Percentiles rank a stretch among this genome's conserved stretches.
phyloP scores from a whole-genome alignment of 2,113 vertebrate genomes.

The Pycnonotus jocosus region DNA sequence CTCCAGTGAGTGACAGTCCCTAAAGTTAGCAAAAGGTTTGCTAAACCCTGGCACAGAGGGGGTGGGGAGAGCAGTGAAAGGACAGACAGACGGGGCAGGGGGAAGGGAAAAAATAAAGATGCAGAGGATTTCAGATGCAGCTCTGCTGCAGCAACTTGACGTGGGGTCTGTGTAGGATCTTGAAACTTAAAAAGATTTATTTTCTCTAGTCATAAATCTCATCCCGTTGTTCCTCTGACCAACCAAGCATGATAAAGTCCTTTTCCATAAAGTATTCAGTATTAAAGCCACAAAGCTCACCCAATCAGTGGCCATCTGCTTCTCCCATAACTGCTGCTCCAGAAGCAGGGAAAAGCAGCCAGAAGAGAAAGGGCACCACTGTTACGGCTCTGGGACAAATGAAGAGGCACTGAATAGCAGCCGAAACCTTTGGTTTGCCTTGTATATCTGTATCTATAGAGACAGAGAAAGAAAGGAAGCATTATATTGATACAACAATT shows the following conservation, averaged over 20 bases:
- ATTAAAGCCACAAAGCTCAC: conserved; percentile 83
- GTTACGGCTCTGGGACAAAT: conserved; percentile 77
- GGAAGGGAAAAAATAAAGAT: not conserved
- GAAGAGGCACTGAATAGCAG: conserved; percentile 76
- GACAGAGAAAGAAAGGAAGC: conserved; percentile 78
- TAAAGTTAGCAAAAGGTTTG: not conserved
- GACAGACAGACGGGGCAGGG: not conserved
- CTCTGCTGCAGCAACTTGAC: conserved; percentile 32
- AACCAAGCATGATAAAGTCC: conserved; percentile 83
- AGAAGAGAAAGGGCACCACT: conserved; percentile 76
- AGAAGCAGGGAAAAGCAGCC: conserved; percentile 67
- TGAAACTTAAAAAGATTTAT: conserved; percentile 78
- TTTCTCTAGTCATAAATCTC: conserved; percentile 79
- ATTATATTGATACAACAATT: conserved; percentile 81
- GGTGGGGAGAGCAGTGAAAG: not conserved
- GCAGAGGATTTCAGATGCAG: not conserved
- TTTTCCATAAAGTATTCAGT: conserved; percentile 86
- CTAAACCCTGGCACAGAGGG: not conserved
- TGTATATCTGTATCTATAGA: conserved; percentile 83
- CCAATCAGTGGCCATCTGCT: conserved; percentile 91
- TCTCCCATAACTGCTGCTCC: conserved; percentile 77
- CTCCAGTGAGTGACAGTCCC: not conserved
- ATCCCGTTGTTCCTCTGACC: conserved; percentile 76
- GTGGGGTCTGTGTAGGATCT: conserved; percentile 58
- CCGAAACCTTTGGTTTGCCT: conserved; percentile 67